These are phyloP conservation scores for Lethrus apterus DNA, from an alignment of 1,140 invertebrate species.

Conservation along the genomic window DNA sequence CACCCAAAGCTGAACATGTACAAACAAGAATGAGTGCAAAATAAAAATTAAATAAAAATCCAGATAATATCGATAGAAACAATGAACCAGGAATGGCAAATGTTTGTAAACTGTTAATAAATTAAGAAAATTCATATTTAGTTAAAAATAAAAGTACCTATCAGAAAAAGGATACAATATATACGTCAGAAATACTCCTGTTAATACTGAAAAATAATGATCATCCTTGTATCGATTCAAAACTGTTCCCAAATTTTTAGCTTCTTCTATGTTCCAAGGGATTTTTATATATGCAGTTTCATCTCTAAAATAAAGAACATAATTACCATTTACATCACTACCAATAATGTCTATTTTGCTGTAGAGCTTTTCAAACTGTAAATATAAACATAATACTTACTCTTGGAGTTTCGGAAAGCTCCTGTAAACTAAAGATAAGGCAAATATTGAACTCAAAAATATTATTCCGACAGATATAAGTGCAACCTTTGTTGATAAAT, in stretches of 20 bases:
- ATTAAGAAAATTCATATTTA: conserved; percentile 35
- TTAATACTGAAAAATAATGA: conserved; percentile 88
- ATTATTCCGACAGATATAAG: conserved; percentile 52
- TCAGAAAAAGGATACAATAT: conserved; percentile 92
- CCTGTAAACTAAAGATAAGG: conserved; percentile 59
- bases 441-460: conserved; percentile 55
- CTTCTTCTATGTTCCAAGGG: conserved; percentile 91
- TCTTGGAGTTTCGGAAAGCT: conserved; percentile 75
- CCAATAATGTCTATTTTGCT: not conserved
- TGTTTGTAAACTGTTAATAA: conserved; percentile 78
- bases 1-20: conserved; percentile 92
- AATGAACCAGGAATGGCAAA: conserved; percentile 99
- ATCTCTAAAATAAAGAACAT: conserved; percentile 57
- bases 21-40: conserved; percentile 87
- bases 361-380: conserved; percentile 6
- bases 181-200: conserved; percentile 85
- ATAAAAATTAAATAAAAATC: conserved; percentile 93
- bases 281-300: conserved; percentile 86
- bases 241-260: conserved; percentile 87
- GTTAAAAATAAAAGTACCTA: conserved; percentile 5
- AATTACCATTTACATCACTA: too few relatives aligned
- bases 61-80: conserved; percentile 94
- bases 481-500: conserved; percentile 44
- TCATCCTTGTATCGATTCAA: conserved; percentile 90
- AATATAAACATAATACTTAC: conserved; percentile 51